Base-by-base conservation (phyloP, 2,888 invertebrate species). In the Lottia scabra region DNA sequence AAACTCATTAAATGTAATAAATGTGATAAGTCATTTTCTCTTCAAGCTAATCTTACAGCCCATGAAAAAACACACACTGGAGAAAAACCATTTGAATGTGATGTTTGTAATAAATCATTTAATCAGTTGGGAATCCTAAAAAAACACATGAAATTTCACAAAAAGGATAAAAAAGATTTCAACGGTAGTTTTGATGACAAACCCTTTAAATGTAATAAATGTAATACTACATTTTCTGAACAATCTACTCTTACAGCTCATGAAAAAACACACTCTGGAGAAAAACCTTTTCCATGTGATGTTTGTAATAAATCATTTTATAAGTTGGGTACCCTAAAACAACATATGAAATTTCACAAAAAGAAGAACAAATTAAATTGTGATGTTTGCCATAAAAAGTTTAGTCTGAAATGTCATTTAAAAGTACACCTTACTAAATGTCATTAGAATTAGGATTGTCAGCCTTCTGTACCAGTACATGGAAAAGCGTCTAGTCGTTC, bases 141-240 rank as follows among this genome's bases (percentile, higher is more conserved):
- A 38, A 38, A 38, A 8, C 38, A 38, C 10, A 8, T 38, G 10
- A 38, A 6, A 38, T 8, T 38, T 38, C 38, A 38, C 10, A 38
- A 38, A 38, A 38, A 38, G 38, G n/a, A n/a, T n/a, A 38, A 38
- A 10, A 38, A 38, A 38, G 38, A 38, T 38, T 38, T 38, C 10
- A n/a, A n/a, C n/a, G n/a, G n/a, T n/a, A n/a, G n/a, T n/a, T n/a
- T n/a, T n/a, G n/a, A n/a, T n/a, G n/a, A n/a, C n/a, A n/a, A n/a
- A n/a, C n/a, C n/a, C n/a, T n/a, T 85, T 76, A 79, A 84, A 38
- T 90, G 90, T 78, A 76, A 79, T 6, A 63, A 83, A 3, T 90
- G 90, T 77, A 75, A 80, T 0, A 44, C 45, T 46, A 26, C 27
- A 27, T 77, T 75, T 48, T 63, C 62, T 13, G 67, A 67, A n/a